Evolutionary conservation across 2,888 invertebrate genomes (phyloP).

Genomic region (Drosophila koepferae): DNA sequence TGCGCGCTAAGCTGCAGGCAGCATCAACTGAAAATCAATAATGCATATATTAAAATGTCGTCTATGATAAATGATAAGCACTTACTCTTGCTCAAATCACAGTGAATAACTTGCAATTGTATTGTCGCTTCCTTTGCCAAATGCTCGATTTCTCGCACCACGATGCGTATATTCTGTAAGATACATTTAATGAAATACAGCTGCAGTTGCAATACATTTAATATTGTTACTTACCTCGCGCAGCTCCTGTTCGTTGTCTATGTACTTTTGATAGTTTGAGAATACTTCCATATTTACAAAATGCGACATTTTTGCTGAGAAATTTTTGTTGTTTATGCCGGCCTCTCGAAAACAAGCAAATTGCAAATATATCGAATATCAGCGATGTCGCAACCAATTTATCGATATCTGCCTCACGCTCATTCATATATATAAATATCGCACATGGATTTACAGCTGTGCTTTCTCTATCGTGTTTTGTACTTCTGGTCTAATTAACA

Average conservation of each 20-base stretch:
- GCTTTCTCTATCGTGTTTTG: slow-evolving; percentile 20
- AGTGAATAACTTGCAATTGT: slow-evolving; percentile 93
- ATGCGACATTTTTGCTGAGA: slow-evolving; percentile 84
- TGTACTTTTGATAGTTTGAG: slow-evolving; percentile 90
- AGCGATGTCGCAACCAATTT: not conserved
- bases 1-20: slow-evolving; percentile 88
- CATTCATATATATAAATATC: not conserved
- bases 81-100: slow-evolving; percentile 89
- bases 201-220: not conserved
- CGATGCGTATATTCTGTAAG: slow-evolving; percentile 78
- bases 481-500: slow-evolving; percentile 15
- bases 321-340: slow-evolving; percentile 47
- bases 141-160: slow-evolving; percentile 90
- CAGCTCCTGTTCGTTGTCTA: slow-evolving; percentile 92
- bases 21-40: slow-evolving; percentile 86
- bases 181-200: not conserved
- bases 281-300: slow-evolving; percentile 88
- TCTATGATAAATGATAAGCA: not conserved
- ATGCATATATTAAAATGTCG: not conserved
- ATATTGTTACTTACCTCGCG: slow-evolving; percentile 88
- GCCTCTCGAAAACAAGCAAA: slow-evolving; percentile 19
- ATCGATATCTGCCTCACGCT: slow-evolving; percentile 29
- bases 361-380: slow-evolving; percentile 11
- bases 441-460: slow-evolving; percentile 28
- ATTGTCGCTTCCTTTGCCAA: slow-evolving; percentile 92